Base-by-base conservation (phyloP, 1,140 invertebrate species). In the Wasmannia auropunctata region DNA sequence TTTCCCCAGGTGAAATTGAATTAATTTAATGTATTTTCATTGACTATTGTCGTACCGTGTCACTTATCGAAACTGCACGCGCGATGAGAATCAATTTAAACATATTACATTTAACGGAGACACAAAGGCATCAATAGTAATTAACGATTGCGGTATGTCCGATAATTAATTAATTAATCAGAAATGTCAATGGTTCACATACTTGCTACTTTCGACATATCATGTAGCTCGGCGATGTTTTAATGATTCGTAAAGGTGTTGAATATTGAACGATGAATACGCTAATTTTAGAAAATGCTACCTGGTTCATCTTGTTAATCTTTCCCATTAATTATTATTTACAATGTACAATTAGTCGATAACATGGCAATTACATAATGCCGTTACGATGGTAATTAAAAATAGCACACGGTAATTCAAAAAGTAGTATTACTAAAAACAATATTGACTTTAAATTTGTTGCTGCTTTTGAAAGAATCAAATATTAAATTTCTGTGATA, bases 141-240 rank as follows among this genome's bases (percentile, higher is more conserved):
- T 77, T 49, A 77, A 63, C 58, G 40, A 79, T 22, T 49, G 70
- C 14, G 28, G 28, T 49, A 63, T 10, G 58, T 10, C n/a, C 19
- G 14, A 63, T 79, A 63, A 79, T 63, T n/a, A n/a, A n/a, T 43
- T 79, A 79, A 79, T 79, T 79, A 65, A 25, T 63, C 7, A 16
- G 28, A 65, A 79, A 79, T 49, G 58, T 79, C 58, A 79, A 25
- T 49, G 75, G 40, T 65, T 65, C 60, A 25, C 4, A 1, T 16
- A 46, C 19, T n/a, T 43, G 25, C 11, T 65, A 34, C n/a, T 43
- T 65, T 49, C n/a, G 28, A 40, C 34, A 4, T 40, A 40, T 7
- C 8, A n/a, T n/a, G 5, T 79, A 75, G 11, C 6, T 0, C 25
- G 19, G 7, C 22, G 3, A 19, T 43, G 56, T 77, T 77, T 77